These are phyloP conservation scores for Crotophaga sulcirostris DNA, from an alignment of 2,113 vertebrate genomes.

Conservation along the genomic window DNA sequence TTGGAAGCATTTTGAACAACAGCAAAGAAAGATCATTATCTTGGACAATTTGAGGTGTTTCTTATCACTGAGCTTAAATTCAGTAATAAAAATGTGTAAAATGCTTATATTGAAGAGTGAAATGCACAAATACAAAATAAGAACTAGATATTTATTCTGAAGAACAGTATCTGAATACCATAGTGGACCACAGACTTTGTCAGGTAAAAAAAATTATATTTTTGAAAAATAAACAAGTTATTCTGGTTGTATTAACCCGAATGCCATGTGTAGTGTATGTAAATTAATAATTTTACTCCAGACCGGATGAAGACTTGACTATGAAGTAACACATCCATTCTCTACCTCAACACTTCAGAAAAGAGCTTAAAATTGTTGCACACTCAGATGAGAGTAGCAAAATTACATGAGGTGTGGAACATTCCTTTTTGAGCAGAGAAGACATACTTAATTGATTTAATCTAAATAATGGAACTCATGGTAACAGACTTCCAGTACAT, in stretches of 20 bases:
- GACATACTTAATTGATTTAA: not conserved
- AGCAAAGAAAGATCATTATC: not conserved
- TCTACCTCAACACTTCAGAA: not conserved
- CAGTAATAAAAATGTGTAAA: not conserved
- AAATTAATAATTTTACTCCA: not conserved
- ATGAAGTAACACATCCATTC: not conserved
- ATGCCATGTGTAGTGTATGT: not conserved
- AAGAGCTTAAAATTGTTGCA: not conserved
- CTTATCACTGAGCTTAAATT: not conserved
- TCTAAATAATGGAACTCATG: not conserved
- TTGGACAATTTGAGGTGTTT: not conserved
- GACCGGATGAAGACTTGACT: not conserved
- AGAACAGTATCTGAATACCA: not conserved
- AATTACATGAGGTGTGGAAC: not conserved
- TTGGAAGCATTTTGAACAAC: not conserved
- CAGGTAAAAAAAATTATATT: not conserved
- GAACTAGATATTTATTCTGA: not conserved
- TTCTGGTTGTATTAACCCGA: not conserved
- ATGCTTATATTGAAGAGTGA: not conserved
- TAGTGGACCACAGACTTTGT: not conserved
- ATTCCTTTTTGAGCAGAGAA: not conserved
- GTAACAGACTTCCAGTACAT: not conserved
- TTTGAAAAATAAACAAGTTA: not conserved
- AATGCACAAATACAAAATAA: not conserved
- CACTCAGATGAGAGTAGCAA: not conserved